Evolutionary conservation across 2,113 vertebrate genomes (phyloP).

Genomic region (Siphamia tubifer): DNA sequence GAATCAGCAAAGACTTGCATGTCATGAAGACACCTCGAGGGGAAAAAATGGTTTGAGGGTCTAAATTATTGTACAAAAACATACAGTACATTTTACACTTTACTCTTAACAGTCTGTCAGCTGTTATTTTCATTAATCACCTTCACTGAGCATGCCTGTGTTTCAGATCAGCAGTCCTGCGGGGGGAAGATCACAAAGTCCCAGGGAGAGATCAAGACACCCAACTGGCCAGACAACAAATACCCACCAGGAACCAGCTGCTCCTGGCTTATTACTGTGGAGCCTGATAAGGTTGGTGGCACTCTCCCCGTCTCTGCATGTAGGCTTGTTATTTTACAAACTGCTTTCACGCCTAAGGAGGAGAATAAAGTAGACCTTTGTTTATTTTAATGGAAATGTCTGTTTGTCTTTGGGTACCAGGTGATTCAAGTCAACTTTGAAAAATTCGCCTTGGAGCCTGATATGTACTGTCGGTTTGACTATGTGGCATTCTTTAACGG

Average conservation of each 20-base stretch:
- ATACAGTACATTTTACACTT: not conserved
- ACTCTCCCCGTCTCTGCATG: not conserved
- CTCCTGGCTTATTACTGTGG: constrained; percentile 90
- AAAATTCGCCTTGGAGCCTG: constrained; percentile 87
- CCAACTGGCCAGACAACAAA: constrained; percentile 89
- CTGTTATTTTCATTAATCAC: not conserved
- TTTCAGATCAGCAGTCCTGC: constrained; percentile 76
- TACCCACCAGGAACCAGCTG: constrained; percentile 89
- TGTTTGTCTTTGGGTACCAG: constrained; percentile 63
- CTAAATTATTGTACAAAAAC: not conserved
- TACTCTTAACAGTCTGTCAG: not conserved
- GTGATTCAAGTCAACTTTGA: constrained; percentile 85
- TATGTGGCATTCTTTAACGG: constrained; percentile 89
- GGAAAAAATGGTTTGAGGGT: no score
- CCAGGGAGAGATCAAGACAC: constrained; percentile 85
- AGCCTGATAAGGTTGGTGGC: constrained; percentile 78
- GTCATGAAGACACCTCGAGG: no score
- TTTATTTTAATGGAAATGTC: not conserved
- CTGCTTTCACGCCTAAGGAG: not conserved
- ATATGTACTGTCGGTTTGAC: constrained; percentile 90
- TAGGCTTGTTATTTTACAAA: not conserved
- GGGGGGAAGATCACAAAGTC: constrained; percentile 81
- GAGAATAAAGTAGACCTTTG: not conserved
- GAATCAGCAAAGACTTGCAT: no score
- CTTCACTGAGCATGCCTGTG: constrained; percentile 13